Conservation (phyloP, 2,797 vertebrate genomes). For the Todus mexicanus region DNA sequence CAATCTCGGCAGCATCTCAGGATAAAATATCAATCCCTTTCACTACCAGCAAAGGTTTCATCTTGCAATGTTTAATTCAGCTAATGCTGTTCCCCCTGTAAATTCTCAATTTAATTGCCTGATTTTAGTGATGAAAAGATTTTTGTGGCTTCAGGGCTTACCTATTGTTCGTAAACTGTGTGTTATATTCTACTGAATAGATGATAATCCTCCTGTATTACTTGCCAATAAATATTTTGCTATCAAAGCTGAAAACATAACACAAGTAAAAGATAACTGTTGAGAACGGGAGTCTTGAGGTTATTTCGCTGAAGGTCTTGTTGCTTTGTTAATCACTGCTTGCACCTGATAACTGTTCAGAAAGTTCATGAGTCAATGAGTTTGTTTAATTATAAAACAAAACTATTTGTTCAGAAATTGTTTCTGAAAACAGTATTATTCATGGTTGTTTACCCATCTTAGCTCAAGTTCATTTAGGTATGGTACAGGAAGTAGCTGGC, state of each 20-base stretch:
- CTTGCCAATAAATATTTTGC: constrained; percentile 14
- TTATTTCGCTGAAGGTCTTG: not conserved
- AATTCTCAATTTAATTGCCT: constrained; percentile 44
- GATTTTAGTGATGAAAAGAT: constrained; percentile 33
- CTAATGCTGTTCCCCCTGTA: not conserved
- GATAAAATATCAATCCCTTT: constrained; percentile 44
- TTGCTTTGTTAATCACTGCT: not conserved
- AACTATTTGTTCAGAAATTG: not conserved
- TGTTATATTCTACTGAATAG: not conserved
- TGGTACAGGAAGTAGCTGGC: not conserved
- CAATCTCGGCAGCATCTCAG: not conserved
- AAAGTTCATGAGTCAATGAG: not conserved
- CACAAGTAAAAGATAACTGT: not conserved
- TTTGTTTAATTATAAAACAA: not conserved
- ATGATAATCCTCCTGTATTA: constrained; percentile 14
- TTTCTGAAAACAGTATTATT: not conserved
- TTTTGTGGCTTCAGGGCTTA: constrained; percentile 27
- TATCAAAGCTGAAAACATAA: not conserved
- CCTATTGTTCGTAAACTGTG: not conserved
- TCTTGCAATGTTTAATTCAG: constrained; percentile 61
- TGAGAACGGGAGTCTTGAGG: not conserved
- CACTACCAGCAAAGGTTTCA: constrained; percentile 34
- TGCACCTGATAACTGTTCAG: not conserved
- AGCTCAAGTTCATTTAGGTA: not conserved
- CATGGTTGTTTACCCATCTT: not conserved